Evolutionary conservation across 2,888 invertebrate genomes (phyloP).

Genomic region (Pristionchus mayeri): DNA sequence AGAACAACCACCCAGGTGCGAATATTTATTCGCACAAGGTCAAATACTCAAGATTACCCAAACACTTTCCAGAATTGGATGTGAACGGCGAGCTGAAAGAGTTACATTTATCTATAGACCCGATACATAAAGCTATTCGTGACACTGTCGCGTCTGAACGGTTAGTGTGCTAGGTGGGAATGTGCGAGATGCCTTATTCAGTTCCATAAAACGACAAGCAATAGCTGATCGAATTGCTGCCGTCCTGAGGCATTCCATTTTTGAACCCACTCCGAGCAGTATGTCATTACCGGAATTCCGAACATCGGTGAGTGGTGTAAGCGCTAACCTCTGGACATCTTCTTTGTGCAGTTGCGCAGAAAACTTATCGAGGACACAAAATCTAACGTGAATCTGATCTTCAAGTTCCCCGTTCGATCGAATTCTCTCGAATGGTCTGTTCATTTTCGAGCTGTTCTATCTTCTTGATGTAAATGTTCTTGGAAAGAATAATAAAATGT

Average conservation of each 20-base stretch:
- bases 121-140: not conserved
- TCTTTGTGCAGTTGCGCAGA: not conserved
- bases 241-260: not conserved
- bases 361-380: constrained; percentile 7
- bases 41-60: not conserved
- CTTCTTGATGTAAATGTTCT: no score
- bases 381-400: not conserved
- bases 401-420: constrained; percentile 36
- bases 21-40: not conserved
- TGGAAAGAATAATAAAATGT: not conserved
- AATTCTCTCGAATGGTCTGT: constrained; percentile 7
- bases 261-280: not conserved
- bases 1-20: constrained; percentile 23
- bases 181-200: not conserved
- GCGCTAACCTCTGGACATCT: no score
- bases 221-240: not conserved
- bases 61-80: constrained; percentile 16
- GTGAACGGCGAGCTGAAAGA: not conserved
- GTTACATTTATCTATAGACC: not conserved
- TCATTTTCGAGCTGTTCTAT: not conserved
- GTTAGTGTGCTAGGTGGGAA: not conserved
- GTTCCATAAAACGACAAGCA: not conserved
- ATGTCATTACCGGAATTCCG: not conserved
- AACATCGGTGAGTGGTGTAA: not conserved
- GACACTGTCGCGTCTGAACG: not conserved